These are phyloP conservation scores for Tubulanus polymorphus DNA, from an alignment of 2,888 invertebrate species.

Conservation along the genomic window DNA sequence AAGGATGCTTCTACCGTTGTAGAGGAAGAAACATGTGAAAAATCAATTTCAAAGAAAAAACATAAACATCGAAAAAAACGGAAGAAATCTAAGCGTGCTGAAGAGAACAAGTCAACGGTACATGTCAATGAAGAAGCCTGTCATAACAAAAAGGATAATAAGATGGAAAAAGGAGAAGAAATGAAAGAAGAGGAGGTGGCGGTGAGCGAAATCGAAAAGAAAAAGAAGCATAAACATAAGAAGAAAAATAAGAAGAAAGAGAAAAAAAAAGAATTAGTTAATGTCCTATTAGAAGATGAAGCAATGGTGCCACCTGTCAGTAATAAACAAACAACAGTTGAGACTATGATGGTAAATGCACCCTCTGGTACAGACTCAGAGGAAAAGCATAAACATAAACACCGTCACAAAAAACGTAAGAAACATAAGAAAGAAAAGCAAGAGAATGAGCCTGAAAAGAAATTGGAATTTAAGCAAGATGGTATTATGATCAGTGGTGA, in stretches of 20 bases:
- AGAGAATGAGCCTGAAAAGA: slow-evolving; percentile 16
- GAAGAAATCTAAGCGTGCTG: slow-evolving; percentile 20
- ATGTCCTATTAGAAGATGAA: too few species aligned
- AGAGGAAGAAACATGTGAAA: slow-evolving; percentile 17
- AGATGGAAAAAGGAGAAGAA: slow-evolving; percentile 11
- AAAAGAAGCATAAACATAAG: slow-evolving; percentile 18
- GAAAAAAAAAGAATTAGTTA: background rate
- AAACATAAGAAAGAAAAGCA: background rate
- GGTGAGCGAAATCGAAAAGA: slow-evolving; percentile 16
- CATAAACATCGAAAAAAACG: slow-evolving; percentile 7
- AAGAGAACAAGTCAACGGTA: slow-evolving; percentile 10
- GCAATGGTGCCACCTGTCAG: too few species aligned
- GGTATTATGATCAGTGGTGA: too few species aligned
- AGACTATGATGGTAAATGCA: background rate
- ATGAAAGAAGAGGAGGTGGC: slow-evolving; percentile 9
- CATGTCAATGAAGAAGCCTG: slow-evolving; percentile 6
- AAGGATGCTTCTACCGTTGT: slow-evolving; percentile 19
- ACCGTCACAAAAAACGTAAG: slow-evolving; percentile 13
- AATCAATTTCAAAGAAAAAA: slow-evolving; percentile 7
- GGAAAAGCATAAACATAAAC: slow-evolving; percentile 18
- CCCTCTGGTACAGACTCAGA: slow-evolving; percentile 4
- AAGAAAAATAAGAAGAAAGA: background rate
- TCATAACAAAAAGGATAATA: slow-evolving; percentile 16
- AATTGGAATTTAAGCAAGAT: too few species aligned
- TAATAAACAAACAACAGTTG: slow-evolving; percentile 3